phyloP scores from a whole-genome alignment of 1,140 invertebrate genomes.

The Dendroctonus ponderosae region DNA sequence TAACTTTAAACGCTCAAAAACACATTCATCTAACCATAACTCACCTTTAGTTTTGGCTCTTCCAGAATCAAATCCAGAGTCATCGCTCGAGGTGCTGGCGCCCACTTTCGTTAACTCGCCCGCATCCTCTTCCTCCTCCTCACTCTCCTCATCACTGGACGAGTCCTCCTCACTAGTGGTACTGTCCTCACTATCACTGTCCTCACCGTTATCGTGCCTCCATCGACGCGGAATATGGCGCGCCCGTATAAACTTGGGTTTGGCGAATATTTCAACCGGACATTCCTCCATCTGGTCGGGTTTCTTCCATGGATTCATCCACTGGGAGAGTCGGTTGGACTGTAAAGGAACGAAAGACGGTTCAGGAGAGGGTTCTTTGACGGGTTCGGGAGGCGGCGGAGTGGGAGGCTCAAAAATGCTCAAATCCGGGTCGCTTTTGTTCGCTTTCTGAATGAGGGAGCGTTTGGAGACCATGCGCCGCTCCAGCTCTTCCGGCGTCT shows the following conservation, averaged over 20 bases:
- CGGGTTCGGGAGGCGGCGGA: constrained; percentile 38
- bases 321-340: constrained; percentile 47
- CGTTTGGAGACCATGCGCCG: constrained; percentile 44
- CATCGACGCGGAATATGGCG: constrained; percentile 44
- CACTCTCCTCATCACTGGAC: constrained; percentile 33
- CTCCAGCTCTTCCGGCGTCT: constrained; percentile 31
- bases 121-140: constrained; percentile 43
- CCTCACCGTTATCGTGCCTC: constrained; percentile 16
- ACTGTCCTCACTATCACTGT: constrained; percentile 31
- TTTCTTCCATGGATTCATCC: constrained; percentile 48
- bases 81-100: constrained; percentile 60
- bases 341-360: constrained; percentile 46
- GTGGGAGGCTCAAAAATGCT: constrained; percentile 43
- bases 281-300: constrained; percentile 47
- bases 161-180: constrained; percentile 42
- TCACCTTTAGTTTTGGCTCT: constrained; percentile 48
- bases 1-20: neutral
- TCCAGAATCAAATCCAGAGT: constrained; percentile 61
- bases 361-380: constrained; percentile 36
- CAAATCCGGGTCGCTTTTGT: constrained; percentile 46
- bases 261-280: constrained; percentile 47
- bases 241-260: constrained; percentile 45
- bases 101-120: constrained; percentile 47
- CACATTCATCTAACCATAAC: constrained; percentile 4
- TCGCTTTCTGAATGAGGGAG: constrained; percentile 46